Conservation (phyloP, 2,113 vertebrate genomes). For the Murina feae region DNA sequence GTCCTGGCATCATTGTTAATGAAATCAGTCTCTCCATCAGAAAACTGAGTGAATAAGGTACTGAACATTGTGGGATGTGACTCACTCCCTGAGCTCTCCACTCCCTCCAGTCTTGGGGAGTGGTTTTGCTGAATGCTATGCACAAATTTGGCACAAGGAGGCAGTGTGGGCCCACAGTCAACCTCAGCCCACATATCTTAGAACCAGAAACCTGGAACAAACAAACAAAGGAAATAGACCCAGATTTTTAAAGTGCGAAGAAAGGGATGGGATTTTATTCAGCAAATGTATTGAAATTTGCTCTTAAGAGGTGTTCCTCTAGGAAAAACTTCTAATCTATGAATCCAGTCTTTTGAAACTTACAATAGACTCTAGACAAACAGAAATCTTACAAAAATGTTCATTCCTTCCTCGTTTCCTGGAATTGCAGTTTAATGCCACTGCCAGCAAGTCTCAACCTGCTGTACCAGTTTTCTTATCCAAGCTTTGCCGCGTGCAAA, state of each 20-base stretch:
- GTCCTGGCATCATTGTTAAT: not conserved
- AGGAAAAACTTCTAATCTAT: not conserved
- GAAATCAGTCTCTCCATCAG: not conserved
- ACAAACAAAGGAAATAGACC: not conserved
- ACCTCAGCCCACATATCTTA: not conserved
- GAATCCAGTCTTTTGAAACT: not conserved
- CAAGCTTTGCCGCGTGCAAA: not conserved
- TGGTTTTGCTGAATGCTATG: not conserved
- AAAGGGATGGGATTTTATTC: not conserved
- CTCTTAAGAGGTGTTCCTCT: not conserved
- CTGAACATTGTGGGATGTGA: not conserved
- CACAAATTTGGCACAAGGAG: conserved; percentile 51
- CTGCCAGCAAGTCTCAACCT: not conserved
- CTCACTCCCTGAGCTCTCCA: not conserved
- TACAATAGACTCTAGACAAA: not conserved
- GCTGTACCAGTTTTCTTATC: not conserved
- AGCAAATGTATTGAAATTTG: not conserved
- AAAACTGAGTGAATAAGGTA: not conserved
- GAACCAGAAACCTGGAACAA: not conserved
- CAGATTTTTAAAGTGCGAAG: not conserved
- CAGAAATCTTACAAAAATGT: not conserved
- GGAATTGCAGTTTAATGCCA: not conserved
- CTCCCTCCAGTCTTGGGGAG: no score
- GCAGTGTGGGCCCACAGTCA: conserved; percentile 41
- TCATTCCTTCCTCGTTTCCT: not conserved